Evolutionary conservation across 2,888 invertebrate species (phyloP), one percentile per base, ranked within the genome.

Genomic region (Ormyrus labotus): DNA sequence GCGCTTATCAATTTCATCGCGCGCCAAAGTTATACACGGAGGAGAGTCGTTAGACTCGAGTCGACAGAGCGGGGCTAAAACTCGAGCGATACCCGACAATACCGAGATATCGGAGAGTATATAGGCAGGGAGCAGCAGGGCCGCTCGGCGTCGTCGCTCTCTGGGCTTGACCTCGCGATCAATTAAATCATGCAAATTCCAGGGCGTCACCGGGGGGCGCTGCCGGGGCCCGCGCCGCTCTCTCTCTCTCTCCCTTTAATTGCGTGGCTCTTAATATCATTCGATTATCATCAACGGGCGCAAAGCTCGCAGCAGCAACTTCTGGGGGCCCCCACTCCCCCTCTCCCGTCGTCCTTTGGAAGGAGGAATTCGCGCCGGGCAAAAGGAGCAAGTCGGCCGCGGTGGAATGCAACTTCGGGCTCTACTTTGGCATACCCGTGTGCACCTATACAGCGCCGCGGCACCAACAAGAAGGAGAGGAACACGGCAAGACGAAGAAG

Each of bases 101-200:
- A 19, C 1, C 19, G 19, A 19, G 19, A 19, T 19, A 19, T 19
- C 19, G 19, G 19, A 19, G 19, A 19, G 19, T 1, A 13, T 13
- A 13, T 13, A 19, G 19, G 19, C 19, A 19, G 19, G 19, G 19
- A 19, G 19, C 1, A 19, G 19, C 19, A 19, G 19, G 19, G 19
- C 48, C 45, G 47, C 9, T 47, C 69, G 57, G 48, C 57, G 51
- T 71, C 61, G 71, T 13, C 13, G 13, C 13, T 13, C 19, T 19
- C 19, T 19, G 19, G 19, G 19, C 19, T 19, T 53, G 19, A 53
- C 7, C 65, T 53, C 60, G 53, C 80, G n/a, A 57, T 67, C 80
- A 71, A 80, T 80, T 80, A 75, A 75, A 71, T 75, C 70, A 70
- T 74, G 80, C 75, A 75, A 74, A 75, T 80, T 74, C 80, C 80